Evolutionary conservation across 2,888 invertebrate species (phyloP).

Genomic region (Slavum lentiscoides): DNA sequence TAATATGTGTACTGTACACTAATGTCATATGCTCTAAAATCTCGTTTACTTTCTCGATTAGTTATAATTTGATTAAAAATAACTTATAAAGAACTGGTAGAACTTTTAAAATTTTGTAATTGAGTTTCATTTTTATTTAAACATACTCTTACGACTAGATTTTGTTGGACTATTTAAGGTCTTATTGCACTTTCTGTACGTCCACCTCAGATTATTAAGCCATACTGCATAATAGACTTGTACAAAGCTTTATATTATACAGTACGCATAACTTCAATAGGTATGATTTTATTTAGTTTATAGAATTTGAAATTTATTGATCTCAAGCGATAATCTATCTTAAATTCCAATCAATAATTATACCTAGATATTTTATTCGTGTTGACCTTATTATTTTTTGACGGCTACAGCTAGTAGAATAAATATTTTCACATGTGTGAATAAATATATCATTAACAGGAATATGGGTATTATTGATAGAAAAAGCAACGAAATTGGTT

Average conservation of each 20-base stretch:
- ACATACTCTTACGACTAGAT: constrained; percentile 11
- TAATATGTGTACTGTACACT: no score
- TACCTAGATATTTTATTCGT: constrained; percentile 11
- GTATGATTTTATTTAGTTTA: constrained; percentile 19
- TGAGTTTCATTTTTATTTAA: constrained; percentile 13
- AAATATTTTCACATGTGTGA: constrained; percentile 14
- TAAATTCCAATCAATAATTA: constrained; percentile 8
- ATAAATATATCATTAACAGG: neutral
- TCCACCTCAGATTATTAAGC: neutral
- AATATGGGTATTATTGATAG: constrained; percentile 14
- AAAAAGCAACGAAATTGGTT: constrained; percentile 12
- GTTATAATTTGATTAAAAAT: no score
- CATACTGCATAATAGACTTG: constrained; percentile 1
- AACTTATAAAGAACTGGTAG: no score
- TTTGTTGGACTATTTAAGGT: neutral
- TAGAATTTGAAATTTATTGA: constrained; percentile 14
- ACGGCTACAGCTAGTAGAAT: constrained; percentile 1
- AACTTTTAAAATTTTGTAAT: constrained; percentile 2
- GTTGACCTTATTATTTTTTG: constrained; percentile 17
- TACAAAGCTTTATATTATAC: constrained; percentile 3
- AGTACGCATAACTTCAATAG: constrained; percentile 8
- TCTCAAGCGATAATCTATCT: constrained; percentile 11
- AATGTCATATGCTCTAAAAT: no score
- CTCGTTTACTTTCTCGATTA: no score
- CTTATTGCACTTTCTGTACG: no score